phyloP scores from a whole-genome alignment of 2,888 invertebrate genomes.

The Tenodera sinensis region DNA sequence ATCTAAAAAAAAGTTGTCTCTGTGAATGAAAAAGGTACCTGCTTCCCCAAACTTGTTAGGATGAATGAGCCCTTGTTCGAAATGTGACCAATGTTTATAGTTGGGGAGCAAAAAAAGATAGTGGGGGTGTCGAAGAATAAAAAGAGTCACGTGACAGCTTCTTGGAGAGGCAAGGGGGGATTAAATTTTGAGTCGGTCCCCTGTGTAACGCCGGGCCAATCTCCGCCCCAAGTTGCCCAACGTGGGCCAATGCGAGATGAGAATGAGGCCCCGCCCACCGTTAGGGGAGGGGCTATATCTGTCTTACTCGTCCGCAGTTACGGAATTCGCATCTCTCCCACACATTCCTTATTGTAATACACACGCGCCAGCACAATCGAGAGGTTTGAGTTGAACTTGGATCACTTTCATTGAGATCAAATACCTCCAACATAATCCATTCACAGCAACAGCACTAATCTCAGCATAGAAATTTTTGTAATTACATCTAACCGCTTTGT shows the following conservation, averaged over 20 bases:
- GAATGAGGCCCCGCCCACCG: background rate
- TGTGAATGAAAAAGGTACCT: background rate
- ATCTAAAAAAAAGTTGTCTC: background rate
- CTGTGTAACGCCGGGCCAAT: background rate
- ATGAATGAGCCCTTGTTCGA: background rate
- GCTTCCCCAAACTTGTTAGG: background rate
- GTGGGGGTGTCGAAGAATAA: background rate
- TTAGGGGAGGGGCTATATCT: background rate
- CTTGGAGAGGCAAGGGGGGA: background rate
- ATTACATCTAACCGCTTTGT: too few species aligned
- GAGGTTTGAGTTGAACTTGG: too few species aligned
- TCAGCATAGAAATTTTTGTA: too few species aligned
- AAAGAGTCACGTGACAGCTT: background rate
- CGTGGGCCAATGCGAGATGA: background rate
- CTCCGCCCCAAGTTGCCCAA: background rate
- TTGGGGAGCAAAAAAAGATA: background rate
- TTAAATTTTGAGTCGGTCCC: background rate
- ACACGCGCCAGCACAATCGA: background rate
- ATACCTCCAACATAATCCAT: too few species aligned
- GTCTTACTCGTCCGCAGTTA: background rate
- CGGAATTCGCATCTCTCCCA: background rate
- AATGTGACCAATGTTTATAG: background rate
- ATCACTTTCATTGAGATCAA: too few species aligned
- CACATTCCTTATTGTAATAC: background rate
- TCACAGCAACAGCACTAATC: too few species aligned